Conservation (phyloP, 2,113 vertebrate species). For the Brachypteracias leptosomus region DNA sequence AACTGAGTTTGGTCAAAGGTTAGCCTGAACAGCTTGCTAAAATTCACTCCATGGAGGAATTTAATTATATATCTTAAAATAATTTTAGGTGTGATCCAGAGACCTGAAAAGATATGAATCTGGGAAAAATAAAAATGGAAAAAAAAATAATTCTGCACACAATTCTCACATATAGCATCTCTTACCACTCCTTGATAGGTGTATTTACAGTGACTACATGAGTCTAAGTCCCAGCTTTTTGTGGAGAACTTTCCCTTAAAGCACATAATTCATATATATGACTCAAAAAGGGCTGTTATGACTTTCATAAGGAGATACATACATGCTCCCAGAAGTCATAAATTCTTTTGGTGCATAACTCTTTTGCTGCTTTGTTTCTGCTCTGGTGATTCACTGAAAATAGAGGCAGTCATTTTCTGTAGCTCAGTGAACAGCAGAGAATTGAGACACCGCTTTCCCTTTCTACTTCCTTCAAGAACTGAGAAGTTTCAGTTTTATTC, state of each 20-base stretch:
- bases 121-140: not conserved
- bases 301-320: not conserved
- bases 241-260: not conserved
- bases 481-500: not conserved
- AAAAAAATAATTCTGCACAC: not conserved
- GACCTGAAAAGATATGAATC: not conserved
- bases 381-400: not conserved
- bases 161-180: not conserved
- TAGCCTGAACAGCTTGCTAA: not conserved
- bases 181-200: not conserved
- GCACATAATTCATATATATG: not conserved
- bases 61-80: not conserved
- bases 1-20: not conserved
- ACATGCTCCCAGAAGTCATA: not conserved
- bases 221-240: not conserved
- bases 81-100: not conserved
- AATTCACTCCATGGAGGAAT: not conserved
- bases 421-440: not conserved
- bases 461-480: not conserved
- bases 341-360: not conserved
- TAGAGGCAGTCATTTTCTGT: not conserved
- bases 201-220: not conserved
- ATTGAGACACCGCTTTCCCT: not conserved
- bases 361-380: not conserved
- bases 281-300: not conserved